Evolutionary conservation across 2,888 invertebrate species (phyloP), one percentile per base, ranked within the genome.

Genomic region (Scaptomyza reducta): DNA sequence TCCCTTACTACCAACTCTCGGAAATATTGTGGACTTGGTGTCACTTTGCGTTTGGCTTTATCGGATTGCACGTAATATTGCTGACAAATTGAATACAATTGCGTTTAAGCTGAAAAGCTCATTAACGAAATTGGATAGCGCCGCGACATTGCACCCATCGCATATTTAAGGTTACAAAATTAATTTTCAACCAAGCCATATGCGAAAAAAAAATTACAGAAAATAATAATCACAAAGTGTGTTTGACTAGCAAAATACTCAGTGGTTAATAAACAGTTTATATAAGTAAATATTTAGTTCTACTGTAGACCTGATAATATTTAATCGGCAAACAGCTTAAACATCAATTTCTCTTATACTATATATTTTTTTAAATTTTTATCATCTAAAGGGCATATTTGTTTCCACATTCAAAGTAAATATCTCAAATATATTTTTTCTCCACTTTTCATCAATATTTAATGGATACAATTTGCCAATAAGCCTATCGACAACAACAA

Each of bases 31-130:
- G 46, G 40, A 29, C 68, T 65, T 69, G 64, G 69, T 85, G 70
- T 87, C 79, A 76, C 74, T 83, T 67, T 58, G 56, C 54, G 65
- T 74, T 40, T 82, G 88, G 69, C 74, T 78, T 86, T 80, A 86
- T 87, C 86, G 68, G 88, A 87, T 86, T 87, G 65, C 65, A 68
- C 68, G 78, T 85, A 72, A 86, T 87, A 86, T 87, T 68, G 70
- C 72, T 78, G 83, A 77, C 88, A 85, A 85, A 85, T 85, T 87
- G 84, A 85, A 85, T 85, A 80, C 83, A 86, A 87, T 83, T 87
- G 83, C 62, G 70, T 59, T 80, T 86, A 86, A 85, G 84, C 84
- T 63, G 84, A 87, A 85, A 85, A 85, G 80, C 86, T 87, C 83
- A 85, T 85, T 85, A 85, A 79, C 68, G 74, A 80, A 86, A 85